Evolutionary conservation across 2,797 vertebrate species (phyloP).

Genomic region (Mormyrops attenuatus): DNA sequence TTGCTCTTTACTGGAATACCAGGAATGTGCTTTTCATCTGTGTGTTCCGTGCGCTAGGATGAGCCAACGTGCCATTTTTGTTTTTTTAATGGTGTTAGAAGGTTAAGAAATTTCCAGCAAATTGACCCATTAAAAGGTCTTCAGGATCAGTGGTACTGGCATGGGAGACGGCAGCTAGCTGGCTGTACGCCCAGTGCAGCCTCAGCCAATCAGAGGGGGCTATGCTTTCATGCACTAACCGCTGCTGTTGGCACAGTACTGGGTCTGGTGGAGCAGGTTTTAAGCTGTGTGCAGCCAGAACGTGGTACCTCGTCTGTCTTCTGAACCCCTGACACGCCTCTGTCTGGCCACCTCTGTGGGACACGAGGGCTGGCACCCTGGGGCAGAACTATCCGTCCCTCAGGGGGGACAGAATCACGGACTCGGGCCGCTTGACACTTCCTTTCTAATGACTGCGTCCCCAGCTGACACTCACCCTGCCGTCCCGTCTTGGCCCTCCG

Average conservation of each 20-base stretch:
- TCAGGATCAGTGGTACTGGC: background rate
- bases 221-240: background rate
- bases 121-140: background rate
- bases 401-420: background rate
- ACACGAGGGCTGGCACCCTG: background rate
- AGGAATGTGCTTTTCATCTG: background rate
- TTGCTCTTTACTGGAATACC: background rate
- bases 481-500: background rate
- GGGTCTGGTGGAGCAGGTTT: background rate
- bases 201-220: background rate
- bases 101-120: background rate
- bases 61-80: background rate
- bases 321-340: background rate
- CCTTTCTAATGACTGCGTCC: background rate
- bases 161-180: background rate
- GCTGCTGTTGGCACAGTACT: background rate
- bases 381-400: background rate
- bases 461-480: background rate
- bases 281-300: background rate
- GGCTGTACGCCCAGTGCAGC: background rate
- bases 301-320: background rate
- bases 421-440: background rate
- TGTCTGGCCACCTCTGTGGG: background rate
- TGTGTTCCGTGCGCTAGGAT: background rate
- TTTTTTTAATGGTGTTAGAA: background rate